Base-by-base conservation (phyloP, 2,797 vertebrate genomes). In the Schizopygopsis malacanthus region DNA sequence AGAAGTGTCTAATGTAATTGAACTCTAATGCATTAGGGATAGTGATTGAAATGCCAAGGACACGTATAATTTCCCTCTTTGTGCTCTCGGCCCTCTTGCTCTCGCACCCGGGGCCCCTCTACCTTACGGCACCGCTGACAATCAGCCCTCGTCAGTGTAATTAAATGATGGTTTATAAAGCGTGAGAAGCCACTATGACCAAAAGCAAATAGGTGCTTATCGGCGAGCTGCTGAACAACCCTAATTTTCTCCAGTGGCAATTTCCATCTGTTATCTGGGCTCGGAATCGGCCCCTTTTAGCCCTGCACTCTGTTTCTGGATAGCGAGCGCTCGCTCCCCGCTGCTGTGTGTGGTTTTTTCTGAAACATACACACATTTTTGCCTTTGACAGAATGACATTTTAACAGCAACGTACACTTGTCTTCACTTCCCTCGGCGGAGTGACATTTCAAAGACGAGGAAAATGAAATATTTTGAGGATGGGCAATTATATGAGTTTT, bases 161-260 rank as follows among this genome's bases (percentile, higher is more conserved):
- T 96, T 96, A 96, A 97, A 96, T 95, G 95, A 96, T 96, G 95
- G 96, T 97, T 97, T 97, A 96, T 96, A 96, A 97, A 96, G 95
- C 95, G 96, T 95, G 94, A 95, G 95, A 96, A 95, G 95, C 95
- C 95, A 94, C 95, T 96, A 95, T 95, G 95, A 95, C 93, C 93
- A 94, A 96, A 95, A 95, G 95, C 95, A 96, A 96, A 96, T 96
- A 95, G 95, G 95, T 95, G 95, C 96, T 96, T 96, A 96, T 96
- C 94, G 93, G 94, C 93, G 93, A 43, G 83, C 83, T 93, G 93
- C 90, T 96, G 95, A 96, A 96, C 95, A 95, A 95, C 95, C 94
- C 94, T 96, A 93, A 96, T 96, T 95, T 96, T 95, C 95, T 95
- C 94, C 93, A 94, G 91, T 95, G 94, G 93, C 94, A 96, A 95